Evolutionary conservation across 2,113 vertebrate species (phyloP).

Genomic region (Paracanthobrama guichenoti): DNA sequence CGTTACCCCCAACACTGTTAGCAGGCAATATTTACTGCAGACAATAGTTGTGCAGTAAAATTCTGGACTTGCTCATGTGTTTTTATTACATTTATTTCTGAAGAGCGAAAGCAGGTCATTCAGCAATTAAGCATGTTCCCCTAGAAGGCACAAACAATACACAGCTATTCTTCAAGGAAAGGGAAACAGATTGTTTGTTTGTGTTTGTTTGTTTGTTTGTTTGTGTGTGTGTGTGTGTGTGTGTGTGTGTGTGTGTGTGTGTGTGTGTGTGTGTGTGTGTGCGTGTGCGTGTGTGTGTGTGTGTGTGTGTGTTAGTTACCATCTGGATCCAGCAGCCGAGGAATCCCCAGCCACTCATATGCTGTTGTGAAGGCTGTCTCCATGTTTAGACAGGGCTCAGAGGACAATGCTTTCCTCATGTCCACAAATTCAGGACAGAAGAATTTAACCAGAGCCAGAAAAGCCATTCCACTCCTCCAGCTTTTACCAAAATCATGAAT

Average conservation of each 20-base stretch:
- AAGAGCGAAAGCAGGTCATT: background rate
- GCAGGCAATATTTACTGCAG: background rate
- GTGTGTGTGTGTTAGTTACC: conserved; percentile 69
- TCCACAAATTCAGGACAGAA: conserved; percentile 84
- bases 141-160: background rate
- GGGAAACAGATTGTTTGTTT: background rate
- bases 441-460: conserved; percentile 87
- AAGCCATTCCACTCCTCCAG: conserved; percentile 89
- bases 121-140: background rate
- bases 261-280: background rate
- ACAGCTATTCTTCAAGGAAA: background rate
- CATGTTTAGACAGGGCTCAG: conserved; percentile 79
- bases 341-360: conserved; percentile 77
- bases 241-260: background rate
- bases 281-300: background rate
- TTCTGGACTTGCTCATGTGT: background rate
- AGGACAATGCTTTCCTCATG: conserved; percentile 81
- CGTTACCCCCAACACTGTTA: too few species aligned
- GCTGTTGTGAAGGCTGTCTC: conserved; percentile 84
- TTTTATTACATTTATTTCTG: background rate
- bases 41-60: background rate
- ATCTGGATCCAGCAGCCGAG: conserved; percentile 87
- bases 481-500: conserved; percentile 88
- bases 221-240: background rate
- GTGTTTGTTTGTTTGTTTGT: background rate